Evolutionary conservation across 2,888 invertebrate species (phyloP), one percentile per base, ranked within the genome.

Genomic region (Dermolepida albohirtum): DNA sequence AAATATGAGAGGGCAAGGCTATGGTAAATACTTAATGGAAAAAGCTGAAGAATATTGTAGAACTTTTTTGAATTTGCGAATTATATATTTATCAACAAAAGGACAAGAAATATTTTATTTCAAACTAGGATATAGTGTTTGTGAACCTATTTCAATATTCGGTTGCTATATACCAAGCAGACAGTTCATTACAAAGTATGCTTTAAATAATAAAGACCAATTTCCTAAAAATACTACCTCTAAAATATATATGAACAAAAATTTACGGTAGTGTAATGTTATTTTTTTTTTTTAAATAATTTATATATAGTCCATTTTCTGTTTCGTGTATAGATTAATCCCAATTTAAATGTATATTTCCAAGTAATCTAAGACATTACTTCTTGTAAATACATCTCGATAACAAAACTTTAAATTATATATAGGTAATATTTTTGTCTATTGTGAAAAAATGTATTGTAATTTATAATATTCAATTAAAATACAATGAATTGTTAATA

Each of bases 51-150:
- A 90, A 71, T 93, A 93, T 80, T 90, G 91, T 77, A 89, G 86
- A 72, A 83, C 84, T 68, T 84, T 85, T 70, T 85, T 91, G 71
- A 85, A 87, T 69, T 84, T 92, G 71, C 86, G 87, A 77, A 88
- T 86, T 78, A 83, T 92, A 71, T 92, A 90, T 82, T 82, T 92
- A 71, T 89, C 89, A 41, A 92, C 91, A 43, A 80, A 89, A 77
- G 93, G 91, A 27, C 92, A 93, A 80, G 92, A 92, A 78, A 84
- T 86, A 47, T 93, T 93, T 82, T 93, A 93, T 79, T 82, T 85
- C 62, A 91, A 92, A 82, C 87, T 93, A 77, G 92, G 92, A 57
- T 93, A 92, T 77, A 83, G 81, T 68, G 82, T 86, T 74, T 92
- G 93, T 79, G 86, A 86, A 62, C 92, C 92, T 1, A 83, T 92